phyloP scores from a whole-genome alignment of 2,888 invertebrate genomes.

The Agrilus biguttatus region DNA sequence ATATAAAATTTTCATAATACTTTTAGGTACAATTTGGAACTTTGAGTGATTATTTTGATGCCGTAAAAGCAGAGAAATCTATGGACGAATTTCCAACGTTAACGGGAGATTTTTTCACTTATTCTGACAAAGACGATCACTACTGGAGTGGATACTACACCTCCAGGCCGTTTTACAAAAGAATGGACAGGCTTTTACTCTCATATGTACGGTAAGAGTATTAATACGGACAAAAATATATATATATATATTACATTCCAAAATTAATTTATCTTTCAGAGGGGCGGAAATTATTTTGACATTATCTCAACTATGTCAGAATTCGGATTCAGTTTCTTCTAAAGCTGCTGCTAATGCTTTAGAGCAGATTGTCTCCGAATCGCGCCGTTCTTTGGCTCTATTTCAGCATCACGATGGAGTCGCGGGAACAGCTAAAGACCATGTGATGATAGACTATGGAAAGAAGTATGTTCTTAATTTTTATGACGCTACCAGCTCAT shows the following conservation, averaged over 20 bases:
- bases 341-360: conserved; percentile 28
- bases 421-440: conserved; percentile 86
- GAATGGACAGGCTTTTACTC: conserved; percentile 75
- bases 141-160: conserved; percentile 97
- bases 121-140: conserved; percentile 85
- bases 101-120: conserved; percentile 92
- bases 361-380: conserved; percentile 36
- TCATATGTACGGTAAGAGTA: conserved; percentile 48
- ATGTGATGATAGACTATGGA: conserved; percentile 85
- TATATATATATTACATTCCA: neutral
- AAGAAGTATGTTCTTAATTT: conserved; percentile 30
- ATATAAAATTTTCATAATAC: conserved; percentile 2
- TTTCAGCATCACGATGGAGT: conserved; percentile 99
- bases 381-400: conserved; percentile 66
- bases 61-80: conserved; percentile 44
- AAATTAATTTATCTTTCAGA: conserved; percentile 25
- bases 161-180: conserved; percentile 86
- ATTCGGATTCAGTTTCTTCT: conserved; percentile 35
- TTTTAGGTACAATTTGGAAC: conserved; percentile 76
- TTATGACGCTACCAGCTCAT: neutral
- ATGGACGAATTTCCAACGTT: conserved; percentile 58
- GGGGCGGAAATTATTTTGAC: conserved; percentile 61
- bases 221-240: neutral
- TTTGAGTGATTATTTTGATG: conserved; percentile 77
- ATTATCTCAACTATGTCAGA: conserved; percentile 40